These are phyloP conservation scores for Caenorhabditis tropicalis DNA, from an alignment of 1,140 invertebrate genomes.

Conservation along the genomic window DNA sequence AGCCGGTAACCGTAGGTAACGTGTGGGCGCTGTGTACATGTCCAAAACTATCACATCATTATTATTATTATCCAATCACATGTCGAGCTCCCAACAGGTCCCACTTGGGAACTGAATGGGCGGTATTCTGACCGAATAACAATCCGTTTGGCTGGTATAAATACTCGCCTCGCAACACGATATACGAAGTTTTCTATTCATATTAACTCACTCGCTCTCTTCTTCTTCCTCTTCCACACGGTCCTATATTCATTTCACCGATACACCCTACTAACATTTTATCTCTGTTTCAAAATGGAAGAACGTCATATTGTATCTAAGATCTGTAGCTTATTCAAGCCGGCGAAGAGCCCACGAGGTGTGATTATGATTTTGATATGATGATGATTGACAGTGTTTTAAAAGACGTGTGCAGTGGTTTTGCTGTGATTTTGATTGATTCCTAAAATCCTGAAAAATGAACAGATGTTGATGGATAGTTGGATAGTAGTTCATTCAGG, in stretches of 20 bases:
- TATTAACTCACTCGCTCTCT: background rate
- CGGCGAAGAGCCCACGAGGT: background rate
- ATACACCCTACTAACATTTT: background rate
- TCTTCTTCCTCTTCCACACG: background rate
- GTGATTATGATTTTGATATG: constrained; percentile 22
- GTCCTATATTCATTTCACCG: background rate
- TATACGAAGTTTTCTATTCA: background rate
- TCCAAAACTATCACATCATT: constrained; percentile 16
- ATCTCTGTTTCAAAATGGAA: background rate
- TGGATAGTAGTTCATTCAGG: background rate
- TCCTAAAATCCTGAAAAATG: background rate
- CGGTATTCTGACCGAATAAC: background rate
- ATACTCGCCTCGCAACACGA: background rate
- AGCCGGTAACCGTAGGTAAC: constrained; percentile 30
- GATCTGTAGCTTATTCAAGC: background rate
- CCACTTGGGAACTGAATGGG: background rate
- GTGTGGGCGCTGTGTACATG: constrained; percentile 18
- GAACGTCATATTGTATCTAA: background rate
- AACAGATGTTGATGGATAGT: background rate
- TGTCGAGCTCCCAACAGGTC: background rate
- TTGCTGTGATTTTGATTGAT: constrained; percentile 27
- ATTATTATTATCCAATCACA: background rate
- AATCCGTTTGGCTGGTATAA: background rate
- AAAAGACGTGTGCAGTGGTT: background rate
- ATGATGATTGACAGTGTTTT: constrained; percentile 12